Base-by-base conservation (phyloP, 2,888 invertebrate genomes). In the Pterostichus madidus region DNA sequence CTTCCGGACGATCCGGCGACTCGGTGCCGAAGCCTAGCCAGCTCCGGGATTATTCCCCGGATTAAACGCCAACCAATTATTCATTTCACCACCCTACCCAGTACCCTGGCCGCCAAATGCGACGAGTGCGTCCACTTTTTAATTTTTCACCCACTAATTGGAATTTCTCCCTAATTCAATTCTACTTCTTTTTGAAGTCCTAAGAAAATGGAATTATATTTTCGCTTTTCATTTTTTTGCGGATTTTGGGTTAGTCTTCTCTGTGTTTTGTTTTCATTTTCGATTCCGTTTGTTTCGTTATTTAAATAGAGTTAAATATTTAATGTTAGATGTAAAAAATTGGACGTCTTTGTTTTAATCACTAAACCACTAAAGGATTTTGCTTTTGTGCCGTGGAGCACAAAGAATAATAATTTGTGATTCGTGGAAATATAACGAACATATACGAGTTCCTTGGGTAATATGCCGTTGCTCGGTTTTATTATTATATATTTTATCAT, bases 71-170 rank as follows among this genome's bases (percentile, higher is more conserved):
- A 71, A 44, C 68, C 68, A 71, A 71, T 71, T 71, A 71, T 71
- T 71, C 68, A 39, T 68, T 39, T 44, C 68, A 71, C 35, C 32
- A 64, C 24, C 5, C 31, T n/a, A 31, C 59, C 8, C 13, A 15
- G 68, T 4, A 10, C 39, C 5, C 56, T 17, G 1, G 17, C 44
- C 31, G 39, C 39, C 39, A 39, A 24, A 39, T 8, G 39, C 7
- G 39, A 39, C 0, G 39, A 52, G 6, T 73, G 13, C 13, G 49
- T 49, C 46, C 75, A 75, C 49, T 75, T 77, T 77, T 77, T 59
- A 53, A 77, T 77, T 77, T 77, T 77, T 77, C 59, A 56, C 39
- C 53, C 77, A 53, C 56, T 77, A 77, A 77, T 77, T 77, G 77
- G 77, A 53, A 77, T 49, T 77, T 77, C 56, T 53, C 32, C 59